Percentiles rank a stretch among this genome's conserved stretches.
These are phyloP conservation scores for Exephanes ischioxanthus DNA, from an alignment of 2,888 invertebrate species.

Conservation along the genomic window DNA sequence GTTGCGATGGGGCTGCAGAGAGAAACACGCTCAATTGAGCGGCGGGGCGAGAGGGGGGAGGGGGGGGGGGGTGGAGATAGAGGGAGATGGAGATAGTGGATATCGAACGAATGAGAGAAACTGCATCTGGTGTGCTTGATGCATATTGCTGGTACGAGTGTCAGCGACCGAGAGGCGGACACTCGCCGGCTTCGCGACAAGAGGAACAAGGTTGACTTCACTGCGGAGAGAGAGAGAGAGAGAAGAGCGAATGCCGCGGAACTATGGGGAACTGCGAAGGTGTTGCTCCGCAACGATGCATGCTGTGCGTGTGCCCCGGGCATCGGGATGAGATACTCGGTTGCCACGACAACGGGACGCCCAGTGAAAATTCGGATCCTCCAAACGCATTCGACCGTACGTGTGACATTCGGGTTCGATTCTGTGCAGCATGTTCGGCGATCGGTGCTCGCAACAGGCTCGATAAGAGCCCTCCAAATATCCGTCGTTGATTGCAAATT, in stretches of 20 bases:
- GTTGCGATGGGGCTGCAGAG: constrained; percentile 45
- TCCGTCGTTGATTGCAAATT: constrained; percentile 14
- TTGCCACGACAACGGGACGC: constrained; percentile 61
- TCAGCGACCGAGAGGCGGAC: constrained; percentile 8
- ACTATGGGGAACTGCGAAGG: constrained; percentile 58
- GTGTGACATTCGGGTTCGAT: constrained; percentile 9
- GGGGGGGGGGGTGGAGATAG: not conserved
- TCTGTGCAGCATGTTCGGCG: not conserved
- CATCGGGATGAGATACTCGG: constrained; percentile 62
- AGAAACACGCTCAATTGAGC: constrained; percentile 40
- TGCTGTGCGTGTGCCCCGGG: constrained; percentile 23
- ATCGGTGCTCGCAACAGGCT: constrained; percentile 5
- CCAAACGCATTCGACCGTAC: constrained; percentile 39
- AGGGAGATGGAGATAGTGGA: not conserved
- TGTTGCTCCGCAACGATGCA: constrained; percentile 59
- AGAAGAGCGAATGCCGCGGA: not conserved
- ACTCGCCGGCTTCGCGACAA: not conserved
- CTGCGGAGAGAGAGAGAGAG: not conserved
- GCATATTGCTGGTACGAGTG: constrained; percentile 64
- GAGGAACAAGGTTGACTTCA: not conserved
- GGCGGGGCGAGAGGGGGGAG: constrained; percentile 63
- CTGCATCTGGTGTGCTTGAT: constrained; percentile 58
- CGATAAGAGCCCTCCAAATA: constrained; percentile 1
- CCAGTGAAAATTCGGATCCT: constrained; percentile 35
- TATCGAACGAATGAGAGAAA: constrained; percentile 49